A percentile compares a stretch with the other conserved stretches of the same genome.
Evolutionary conservation across 2,888 invertebrate species (phyloP).

Genomic region (Heliconius cydno): DNA sequence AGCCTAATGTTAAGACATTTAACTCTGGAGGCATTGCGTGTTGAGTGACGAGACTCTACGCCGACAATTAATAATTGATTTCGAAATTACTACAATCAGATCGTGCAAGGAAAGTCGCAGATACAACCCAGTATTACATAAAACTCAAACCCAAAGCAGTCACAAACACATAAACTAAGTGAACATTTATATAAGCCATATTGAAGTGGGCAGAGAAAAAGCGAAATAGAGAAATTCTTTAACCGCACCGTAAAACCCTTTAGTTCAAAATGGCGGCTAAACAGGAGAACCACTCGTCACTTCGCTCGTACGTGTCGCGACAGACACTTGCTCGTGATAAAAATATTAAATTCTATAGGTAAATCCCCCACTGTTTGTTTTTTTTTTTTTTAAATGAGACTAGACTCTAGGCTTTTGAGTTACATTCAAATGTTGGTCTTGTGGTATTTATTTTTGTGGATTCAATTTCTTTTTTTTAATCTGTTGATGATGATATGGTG

Average conservation of each 20-base stretch:
- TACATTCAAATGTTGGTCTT: constrained; percentile 22
- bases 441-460: neutral
- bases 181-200: constrained; percentile 44
- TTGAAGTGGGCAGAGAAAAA: constrained; percentile 54
- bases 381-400: constrained; percentile 28
- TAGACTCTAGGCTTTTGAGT: constrained; percentile 17
- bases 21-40: too few relatives aligned
- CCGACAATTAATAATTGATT: too few relatives aligned
- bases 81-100: too few relatives aligned
- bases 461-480: constrained; percentile 16
- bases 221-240: constrained; percentile 56
- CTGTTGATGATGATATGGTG: neutral
- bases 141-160: neutral
- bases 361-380: constrained; percentile 36
- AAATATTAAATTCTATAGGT: constrained; percentile 48
- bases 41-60: too few relatives aligned
- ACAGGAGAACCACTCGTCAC: constrained; percentile 60
- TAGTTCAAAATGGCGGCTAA: constrained; percentile 67
- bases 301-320: constrained; percentile 60
- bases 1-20: neutral
- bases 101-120: neutral
- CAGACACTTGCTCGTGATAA: constrained; percentile 57
- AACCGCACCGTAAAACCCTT: constrained; percentile 58
- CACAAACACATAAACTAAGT: constrained; percentile 31
- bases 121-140: neutral